Base-by-base conservation (phyloP, 1,140 invertebrate genomes). In the Leptestheria dahalacensis region DNA sequence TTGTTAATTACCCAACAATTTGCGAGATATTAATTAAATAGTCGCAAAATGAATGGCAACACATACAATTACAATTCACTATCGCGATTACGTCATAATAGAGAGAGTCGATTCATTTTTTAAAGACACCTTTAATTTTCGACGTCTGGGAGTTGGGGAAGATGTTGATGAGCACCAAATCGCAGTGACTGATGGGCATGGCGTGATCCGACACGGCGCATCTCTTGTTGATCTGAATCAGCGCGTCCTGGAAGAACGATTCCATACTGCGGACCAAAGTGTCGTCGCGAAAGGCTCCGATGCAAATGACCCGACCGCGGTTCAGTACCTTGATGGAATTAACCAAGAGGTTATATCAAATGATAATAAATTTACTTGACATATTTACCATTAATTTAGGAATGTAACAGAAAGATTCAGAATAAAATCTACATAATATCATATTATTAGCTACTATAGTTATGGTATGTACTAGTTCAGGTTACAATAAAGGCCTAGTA, bases 111-210 rank as follows among this genome's bases (percentile, higher is more conserved):
- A n/a, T n/a, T n/a, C n/a, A n/a, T n/a, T n/a, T n/a, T n/a, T n/a
- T n/a, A n/a, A n/a, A n/a, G n/a, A 15, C n/a, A 68, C 80, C 84
- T 48, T 78, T 82, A 2, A 91, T 85, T 69, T 82, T 78, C 1
- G 80, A 79, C 48, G 86, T 82, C 10, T 82, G 76, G 62, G 83
- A 85, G 57, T 85, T 79, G 1, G 90, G 90, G 66, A 83, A 84
- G 21, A 91, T 83, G 72, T 94, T 92, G 1, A 96, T 77, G 64
- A 94, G 82, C 3, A 93, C 84, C 52, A 95, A 73, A 70, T 94
- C 88, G 68, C 88, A 92, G 69, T 89, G 82, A 70, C 91, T 80
- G 61, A 95, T 83, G 3, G 79, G 73, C 57, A 91, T 69, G 55
- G 83, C 74, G 74, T 76, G 71, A 61, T 82, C 81, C 6, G 79